Evolutionary conservation across 2,888 invertebrate species (phyloP).

Genomic region (Drosophila kuntzei): DNA sequence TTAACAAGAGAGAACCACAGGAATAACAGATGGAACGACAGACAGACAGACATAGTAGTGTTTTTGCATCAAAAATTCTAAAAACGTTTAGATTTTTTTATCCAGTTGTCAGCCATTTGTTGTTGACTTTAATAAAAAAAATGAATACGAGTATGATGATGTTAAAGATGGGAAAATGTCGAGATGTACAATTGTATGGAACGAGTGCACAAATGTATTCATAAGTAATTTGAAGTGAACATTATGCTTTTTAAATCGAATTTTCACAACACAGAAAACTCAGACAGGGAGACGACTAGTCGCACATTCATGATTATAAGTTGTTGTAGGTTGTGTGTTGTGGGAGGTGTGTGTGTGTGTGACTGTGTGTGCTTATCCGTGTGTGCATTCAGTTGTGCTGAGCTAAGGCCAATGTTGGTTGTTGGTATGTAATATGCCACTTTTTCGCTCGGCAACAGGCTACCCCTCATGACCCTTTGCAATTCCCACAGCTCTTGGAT

Average conservation of each 20-base stretch:
- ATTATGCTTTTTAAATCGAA: constrained; percentile 48
- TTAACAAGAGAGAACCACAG: constrained; percentile 23
- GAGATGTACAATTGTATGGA: constrained; percentile 5
- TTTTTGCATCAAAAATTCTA: constrained; percentile 10
- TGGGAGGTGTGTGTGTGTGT: not conserved
- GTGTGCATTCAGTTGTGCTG: constrained; percentile 29
- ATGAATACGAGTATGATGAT: not conserved
- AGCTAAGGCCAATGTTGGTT: constrained; percentile 30
- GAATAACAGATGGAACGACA: not conserved
- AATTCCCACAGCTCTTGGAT: constrained; percentile 1
- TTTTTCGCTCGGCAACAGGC: constrained; percentile 17
- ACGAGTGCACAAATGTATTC: constrained; percentile 38
- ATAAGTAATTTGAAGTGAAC: constrained; percentile 39
- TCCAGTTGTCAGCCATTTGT: constrained; percentile 1
- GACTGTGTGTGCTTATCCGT: constrained; percentile 12
- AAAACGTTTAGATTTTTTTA: not conserved
- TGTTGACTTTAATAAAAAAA: constrained; percentile 19
- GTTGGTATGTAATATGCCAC: constrained; percentile 37
- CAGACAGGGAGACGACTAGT: not conserved
- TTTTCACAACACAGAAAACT: constrained; percentile 24
- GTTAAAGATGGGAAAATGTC: not conserved
- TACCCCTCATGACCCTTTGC: not conserved
- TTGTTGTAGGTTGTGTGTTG: constrained; percentile 1
- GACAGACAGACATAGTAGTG: not conserved
- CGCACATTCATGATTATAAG: not conserved